Percentiles rank a stretch among this genome's conserved stretches.
These are phyloP conservation scores for Dipus sagitta DNA, from an alignment of 2,797 vertebrate species.

Conservation along the genomic window DNA sequence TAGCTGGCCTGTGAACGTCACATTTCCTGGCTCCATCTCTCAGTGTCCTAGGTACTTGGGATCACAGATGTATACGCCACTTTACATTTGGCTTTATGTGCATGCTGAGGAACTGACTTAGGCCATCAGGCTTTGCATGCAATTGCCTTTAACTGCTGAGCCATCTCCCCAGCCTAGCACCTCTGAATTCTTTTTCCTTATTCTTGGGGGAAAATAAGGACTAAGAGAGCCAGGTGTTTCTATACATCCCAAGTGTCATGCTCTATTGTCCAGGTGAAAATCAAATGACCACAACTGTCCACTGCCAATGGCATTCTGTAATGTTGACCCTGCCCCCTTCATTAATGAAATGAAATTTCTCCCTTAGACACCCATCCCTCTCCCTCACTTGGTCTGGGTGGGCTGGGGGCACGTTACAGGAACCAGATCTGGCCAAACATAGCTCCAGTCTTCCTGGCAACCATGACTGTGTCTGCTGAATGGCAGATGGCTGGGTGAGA, in stretches of 20 bases:
- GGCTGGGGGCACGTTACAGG: not conserved
- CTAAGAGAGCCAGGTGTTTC: not conserved
- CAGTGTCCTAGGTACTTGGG: no score
- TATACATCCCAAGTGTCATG: not conserved
- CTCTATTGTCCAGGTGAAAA: not conserved
- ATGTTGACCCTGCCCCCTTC: accelerated
- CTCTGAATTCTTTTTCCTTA: not conserved
- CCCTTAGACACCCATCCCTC: not conserved
- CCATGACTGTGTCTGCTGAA: not conserved
- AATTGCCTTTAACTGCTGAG: no score
- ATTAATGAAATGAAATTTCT: accelerated
- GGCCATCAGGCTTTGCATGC: no score
- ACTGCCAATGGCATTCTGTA: accelerated
- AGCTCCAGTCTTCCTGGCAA: not conserved
- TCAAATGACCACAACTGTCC: no score
- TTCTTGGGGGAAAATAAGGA: not conserved
- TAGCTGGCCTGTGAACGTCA: no score
- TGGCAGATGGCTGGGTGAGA: not conserved
- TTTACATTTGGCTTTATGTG: no score
- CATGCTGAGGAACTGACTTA: no score
- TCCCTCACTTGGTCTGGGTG: not conserved
- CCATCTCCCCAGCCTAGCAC: not conserved
- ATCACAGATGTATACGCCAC: no score
- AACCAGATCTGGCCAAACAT: not conserved
- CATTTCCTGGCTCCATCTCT: no score